Evolutionary conservation across 2,888 invertebrate species (phyloP), one percentile per base, ranked within the genome.

Genomic region (Lamproptera curius): DNA sequence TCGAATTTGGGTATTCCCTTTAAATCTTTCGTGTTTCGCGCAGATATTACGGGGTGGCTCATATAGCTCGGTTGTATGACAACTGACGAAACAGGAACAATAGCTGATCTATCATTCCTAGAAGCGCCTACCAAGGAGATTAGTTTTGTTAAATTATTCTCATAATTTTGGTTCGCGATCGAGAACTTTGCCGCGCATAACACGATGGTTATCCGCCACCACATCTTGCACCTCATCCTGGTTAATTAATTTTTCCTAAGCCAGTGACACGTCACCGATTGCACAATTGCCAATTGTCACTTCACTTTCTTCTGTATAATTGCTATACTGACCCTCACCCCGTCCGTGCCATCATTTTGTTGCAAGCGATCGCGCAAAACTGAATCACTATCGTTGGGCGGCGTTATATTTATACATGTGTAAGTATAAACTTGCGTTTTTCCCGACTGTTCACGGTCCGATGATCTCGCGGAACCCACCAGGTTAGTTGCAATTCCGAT

Each of bases 371-470:
- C 81, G 83, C 79, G 83, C 67, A 76, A 77, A 81, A 87, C 87
- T 87, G 87, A 85, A 77, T 82, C 77, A 74, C 76, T 70, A 61
- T 77, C 65, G 77, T 70, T 72, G 67, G 53, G 53, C 61, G 69
- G 62, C 76, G 80, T 73, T 82, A 80, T 85, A 86, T 87, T 80
- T 87, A 86, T 87, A 87, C 83, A 83, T 74, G 81, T 79, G 80
- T 78, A 59, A 61, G 67, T 76, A 65, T 76, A 72, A 78, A 80
- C 63, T 83, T 78, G 79, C 85, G 81, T 83, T 82, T 84, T 83
- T 77, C 83, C 81, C 63, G 80, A 62, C 63, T 58, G 53, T 76
- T 78, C 74, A 80, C 83, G 86, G 74, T 83, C 70, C 75, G 85
- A 40, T 63, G 76, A 62, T 53, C 56, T 59, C 60, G 64, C 68